Percentiles rank a stretch among this genome's conserved stretches.
Conservation (phyloP, 2,888 invertebrate species). For the Brachyptera putata region DNA sequence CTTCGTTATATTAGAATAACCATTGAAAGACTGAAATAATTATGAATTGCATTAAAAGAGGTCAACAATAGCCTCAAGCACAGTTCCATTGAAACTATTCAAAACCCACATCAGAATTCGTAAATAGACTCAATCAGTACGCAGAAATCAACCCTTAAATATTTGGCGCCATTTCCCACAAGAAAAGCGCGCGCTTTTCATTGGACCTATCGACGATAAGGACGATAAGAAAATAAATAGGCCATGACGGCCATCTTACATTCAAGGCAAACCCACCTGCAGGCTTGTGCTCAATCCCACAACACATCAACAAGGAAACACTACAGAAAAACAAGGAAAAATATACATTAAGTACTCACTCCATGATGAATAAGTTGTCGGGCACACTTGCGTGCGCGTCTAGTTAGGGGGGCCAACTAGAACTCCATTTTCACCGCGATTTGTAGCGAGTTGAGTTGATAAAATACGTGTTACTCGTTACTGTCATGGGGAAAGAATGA, state of each 20-base stretch:
- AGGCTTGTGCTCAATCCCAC: background rate
- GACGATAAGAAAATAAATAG: too few relatives aligned
- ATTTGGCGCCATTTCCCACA: too few relatives aligned
- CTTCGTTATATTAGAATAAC: too few relatives aligned
- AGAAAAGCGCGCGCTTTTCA: too few relatives aligned
- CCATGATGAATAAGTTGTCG: slow-evolving; percentile 57
- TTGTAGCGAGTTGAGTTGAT: slow-evolving; percentile 49
- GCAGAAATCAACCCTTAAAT: too few relatives aligned
- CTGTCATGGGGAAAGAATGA: slow-evolving; percentile 44
- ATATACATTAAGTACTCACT: slow-evolving; percentile 54
- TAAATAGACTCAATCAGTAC: too few relatives aligned
- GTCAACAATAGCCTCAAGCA: too few relatives aligned
- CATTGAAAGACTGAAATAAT: too few relatives aligned
- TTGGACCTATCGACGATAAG: too few relatives aligned
- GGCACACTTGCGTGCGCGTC: slow-evolving; percentile 73
- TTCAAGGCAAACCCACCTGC: background rate
- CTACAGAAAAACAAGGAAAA: slow-evolving; percentile 9
- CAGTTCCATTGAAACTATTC: too few relatives aligned
- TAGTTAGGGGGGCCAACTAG: slow-evolving; percentile 57
- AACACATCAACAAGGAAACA: background rate
- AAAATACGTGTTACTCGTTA: slow-evolving; percentile 41
- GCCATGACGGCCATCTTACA: background rate
- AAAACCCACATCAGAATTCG: too few relatives aligned
- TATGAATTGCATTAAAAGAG: too few relatives aligned
- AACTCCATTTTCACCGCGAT: slow-evolving; percentile 67